Evolutionary conservation across 1,140 invertebrate genomes (phyloP).

Genomic region (Drosophila lacteicornis): DNA sequence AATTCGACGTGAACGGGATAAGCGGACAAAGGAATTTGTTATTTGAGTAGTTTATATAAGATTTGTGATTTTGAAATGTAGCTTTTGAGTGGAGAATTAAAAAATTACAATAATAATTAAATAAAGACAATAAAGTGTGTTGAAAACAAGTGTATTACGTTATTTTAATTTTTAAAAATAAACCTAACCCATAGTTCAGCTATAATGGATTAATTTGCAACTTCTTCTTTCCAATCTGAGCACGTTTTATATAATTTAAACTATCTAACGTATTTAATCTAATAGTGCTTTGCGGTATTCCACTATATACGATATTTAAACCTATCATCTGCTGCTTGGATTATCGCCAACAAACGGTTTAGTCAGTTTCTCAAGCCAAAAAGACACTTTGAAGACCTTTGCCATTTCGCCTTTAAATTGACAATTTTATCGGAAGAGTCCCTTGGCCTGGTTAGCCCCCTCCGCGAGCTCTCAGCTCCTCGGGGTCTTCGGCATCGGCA

Average conservation of each 20-base stretch:
- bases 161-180: no score
- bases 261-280: background rate
- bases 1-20: slow-evolving; percentile 43
- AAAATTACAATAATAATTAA: no score
- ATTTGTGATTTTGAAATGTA: background rate
- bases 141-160: no score
- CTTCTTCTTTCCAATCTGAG: no score
- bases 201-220: no score
- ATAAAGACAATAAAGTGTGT: no score
- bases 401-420: slow-evolving; percentile 26
- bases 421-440: slow-evolving; percentile 30
- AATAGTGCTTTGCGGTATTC: no score
- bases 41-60: background rate
- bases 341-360: background rate
- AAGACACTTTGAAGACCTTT: background rate
- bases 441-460: background rate
- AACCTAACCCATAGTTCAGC: no score
- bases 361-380: no score
- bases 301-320: background rate
- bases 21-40: slow-evolving; percentile 5
- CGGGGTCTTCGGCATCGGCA: slow-evolving; percentile 22
- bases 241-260: no score
- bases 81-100: background rate
- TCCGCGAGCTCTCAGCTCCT: slow-evolving; percentile 1
- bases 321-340: background rate